Evolutionary conservation across 2,888 invertebrate genomes (phyloP), one percentile per base, ranked within the genome.

Genomic region (Lucinisca nassula): DNA sequence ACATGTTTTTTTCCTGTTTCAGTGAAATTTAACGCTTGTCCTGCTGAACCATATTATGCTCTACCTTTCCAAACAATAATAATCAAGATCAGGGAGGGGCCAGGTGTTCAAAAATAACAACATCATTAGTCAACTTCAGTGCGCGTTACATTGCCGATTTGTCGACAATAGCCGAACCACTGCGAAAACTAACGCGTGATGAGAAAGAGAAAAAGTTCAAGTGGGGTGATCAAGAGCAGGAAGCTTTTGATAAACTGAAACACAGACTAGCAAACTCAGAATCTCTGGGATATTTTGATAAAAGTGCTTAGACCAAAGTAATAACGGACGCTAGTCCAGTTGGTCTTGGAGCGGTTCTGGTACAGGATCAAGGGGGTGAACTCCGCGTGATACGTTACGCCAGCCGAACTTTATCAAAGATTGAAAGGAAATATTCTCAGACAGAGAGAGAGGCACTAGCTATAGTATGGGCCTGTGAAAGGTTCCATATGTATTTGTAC

Each of bases 381-480:
- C 10, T 37, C 0, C 30, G 37, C 12, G 55, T 78, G 10, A 73
- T 85, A 0, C 30, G 67, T 14, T 85, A 83, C 37, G 80, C 83
- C 21, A 88, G 88, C n/a, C 40, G 85, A 38, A n/a, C 78, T 38
- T 38, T 88, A 30, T 32, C 40, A 0, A 84, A 78, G n/a, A 55
- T 67, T 17, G 87, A 87, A 45, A 30, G 30, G 30, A 61, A 89
- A 10, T 89, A 89, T 40, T 81, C 82, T 27, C 27, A 40, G 14
- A 79, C 82, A 58, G 88, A 92, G 73, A 87, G 83, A 38, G 92
- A 94, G 82, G 85, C 92, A 10, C 61, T 92, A 30, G 91, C 84
- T 14, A 55, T 93, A 1, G 90, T 90, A 12, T 92, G 90, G 92
- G 89, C 90, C 27, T 91, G 84, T 73, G n/a, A n/a, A n/a, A n/a